phyloP scores from a whole-genome alignment of 1,140 invertebrate species.

The Lineus longissimus region DNA sequence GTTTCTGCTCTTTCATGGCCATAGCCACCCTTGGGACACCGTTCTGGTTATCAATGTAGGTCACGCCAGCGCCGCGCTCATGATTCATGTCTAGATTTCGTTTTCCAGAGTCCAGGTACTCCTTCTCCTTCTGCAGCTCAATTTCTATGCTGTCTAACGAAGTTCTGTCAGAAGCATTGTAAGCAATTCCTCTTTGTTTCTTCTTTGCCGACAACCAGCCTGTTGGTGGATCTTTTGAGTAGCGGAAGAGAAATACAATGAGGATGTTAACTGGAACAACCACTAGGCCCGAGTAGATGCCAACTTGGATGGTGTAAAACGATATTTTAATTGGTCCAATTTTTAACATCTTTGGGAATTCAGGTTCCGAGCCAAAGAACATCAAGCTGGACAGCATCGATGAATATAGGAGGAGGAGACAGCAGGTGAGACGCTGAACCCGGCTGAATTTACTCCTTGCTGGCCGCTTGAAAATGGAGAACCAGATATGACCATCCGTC shows the following conservation, averaged over 20 bases:
- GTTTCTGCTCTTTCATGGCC: constrained; percentile 6
- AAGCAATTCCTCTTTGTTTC: constrained; percentile 6
- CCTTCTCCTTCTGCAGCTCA: constrained; percentile 5
- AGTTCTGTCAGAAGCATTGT: too few relatives aligned
- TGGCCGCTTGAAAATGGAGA: constrained; percentile 39
- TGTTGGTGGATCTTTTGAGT: constrained; percentile 17
- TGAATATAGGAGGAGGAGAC: constrained; percentile 36
- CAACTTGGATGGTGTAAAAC: constrained; percentile 21
- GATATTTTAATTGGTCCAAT: constrained; percentile 26
- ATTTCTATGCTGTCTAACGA: background rate
- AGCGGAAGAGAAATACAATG: constrained; percentile 29
- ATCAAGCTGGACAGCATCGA: constrained; percentile 34
- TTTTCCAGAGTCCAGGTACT: constrained; percentile 8
- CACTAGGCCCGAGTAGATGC: constrained; percentile 23
- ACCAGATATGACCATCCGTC: constrained; percentile 39
- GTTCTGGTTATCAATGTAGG: background rate
- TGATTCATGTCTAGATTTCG: too few relatives aligned
- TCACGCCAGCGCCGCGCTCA: too few relatives aligned
- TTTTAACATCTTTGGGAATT: constrained; percentile 13
- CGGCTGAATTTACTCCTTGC: constrained; percentile 36
- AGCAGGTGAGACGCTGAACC: constrained; percentile 40
- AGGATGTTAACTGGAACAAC: constrained; percentile 29
- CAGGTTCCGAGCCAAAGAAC: constrained; percentile 22
- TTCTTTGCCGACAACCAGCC: constrained; percentile 13
- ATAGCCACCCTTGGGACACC: background rate